phyloP scores from a whole-genome alignment of 2,888 invertebrate species.

The Lacanobia wlatinum region DNA sequence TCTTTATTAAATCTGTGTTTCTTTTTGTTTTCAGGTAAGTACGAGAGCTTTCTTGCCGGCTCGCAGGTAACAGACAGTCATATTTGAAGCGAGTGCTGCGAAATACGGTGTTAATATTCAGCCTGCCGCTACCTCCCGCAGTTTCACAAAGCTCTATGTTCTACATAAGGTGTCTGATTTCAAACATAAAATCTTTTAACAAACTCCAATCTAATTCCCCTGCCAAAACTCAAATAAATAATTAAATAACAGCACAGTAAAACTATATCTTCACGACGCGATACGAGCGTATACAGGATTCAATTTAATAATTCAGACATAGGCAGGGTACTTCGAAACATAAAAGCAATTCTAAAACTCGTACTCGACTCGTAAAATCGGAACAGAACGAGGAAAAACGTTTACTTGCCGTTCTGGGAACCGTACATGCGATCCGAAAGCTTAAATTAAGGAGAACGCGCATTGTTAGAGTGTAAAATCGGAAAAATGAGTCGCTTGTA shows the following conservation, averaged over 20 bases:
- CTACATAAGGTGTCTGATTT: constrained; percentile 3
- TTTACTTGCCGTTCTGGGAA: constrained; percentile 79
- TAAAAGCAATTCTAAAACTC: constrained; percentile 85
- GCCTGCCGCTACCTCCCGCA: constrained; percentile 13
- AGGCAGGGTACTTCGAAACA: constrained; percentile 76
- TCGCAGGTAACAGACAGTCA: constrained; percentile 22
- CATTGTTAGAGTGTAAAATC: constrained; percentile 57
- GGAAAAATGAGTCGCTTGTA: constrained; percentile 61
- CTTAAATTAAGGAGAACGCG: constrained; percentile 67
- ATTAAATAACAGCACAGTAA: constrained; percentile 55
- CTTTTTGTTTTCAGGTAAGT: constrained; percentile 78
- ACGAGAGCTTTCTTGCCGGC: constrained; percentile 31
- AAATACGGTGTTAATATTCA: constrained; percentile 36
- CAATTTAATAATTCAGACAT: constrained; percentile 85
- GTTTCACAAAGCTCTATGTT: constrained; percentile 5
- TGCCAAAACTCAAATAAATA: constrained; percentile 44
- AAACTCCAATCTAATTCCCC: constrained; percentile 40
- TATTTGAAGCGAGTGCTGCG: constrained; percentile 27
- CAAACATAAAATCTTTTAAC: constrained; percentile 25
- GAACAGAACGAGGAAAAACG: constrained; percentile 80
- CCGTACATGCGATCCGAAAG: constrained; percentile 62
- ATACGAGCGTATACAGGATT: constrained; percentile 62
- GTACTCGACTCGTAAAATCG: constrained; percentile 83
- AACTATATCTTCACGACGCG: constrained; percentile 63
- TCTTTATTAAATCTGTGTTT: constrained; percentile 49